Evolutionary conservation across 2,113 vertebrate species (phyloP).

Genomic region (Phalacrocorax carbo): DNA sequence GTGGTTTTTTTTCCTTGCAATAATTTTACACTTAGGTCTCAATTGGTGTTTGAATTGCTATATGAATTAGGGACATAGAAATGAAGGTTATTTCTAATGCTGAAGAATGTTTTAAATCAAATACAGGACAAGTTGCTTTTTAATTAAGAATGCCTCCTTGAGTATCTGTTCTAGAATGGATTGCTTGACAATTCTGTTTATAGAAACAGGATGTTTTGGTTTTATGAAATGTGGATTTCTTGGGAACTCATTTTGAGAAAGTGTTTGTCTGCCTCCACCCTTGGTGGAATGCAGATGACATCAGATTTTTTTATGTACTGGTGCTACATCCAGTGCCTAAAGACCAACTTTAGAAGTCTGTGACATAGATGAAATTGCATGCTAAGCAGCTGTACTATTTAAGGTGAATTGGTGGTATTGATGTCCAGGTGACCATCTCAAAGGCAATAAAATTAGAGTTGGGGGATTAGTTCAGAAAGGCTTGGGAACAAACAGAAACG

Average conservation of each 20-base stretch:
- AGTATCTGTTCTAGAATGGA: background rate
- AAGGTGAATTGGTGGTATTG: background rate
- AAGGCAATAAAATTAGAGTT: background rate
- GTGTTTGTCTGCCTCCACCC: conserved; percentile 27
- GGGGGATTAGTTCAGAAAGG: background rate
- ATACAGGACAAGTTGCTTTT: background rate
- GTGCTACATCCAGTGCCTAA: background rate
- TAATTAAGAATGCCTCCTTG: background rate
- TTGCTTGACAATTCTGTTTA: background rate
- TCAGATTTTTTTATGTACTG: conserved; percentile 35
- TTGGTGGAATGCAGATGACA: conserved; percentile 29
- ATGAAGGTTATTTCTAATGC: background rate
- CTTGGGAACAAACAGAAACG: background rate
- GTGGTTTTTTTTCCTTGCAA: background rate
- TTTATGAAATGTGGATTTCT: conserved; percentile 46
- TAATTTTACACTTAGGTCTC: background rate
- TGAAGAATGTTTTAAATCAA: background rate
- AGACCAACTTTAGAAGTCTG: background rate
- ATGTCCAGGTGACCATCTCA: background rate
- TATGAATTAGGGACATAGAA: background rate
- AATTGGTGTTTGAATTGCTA: background rate
- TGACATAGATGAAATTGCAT: background rate
- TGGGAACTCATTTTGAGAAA: conserved; percentile 58
- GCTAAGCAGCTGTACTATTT: background rate
- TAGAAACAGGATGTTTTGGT: conserved; percentile 62